Conservation (phyloP, 2,113 vertebrate genomes). For the Irena cyanogastra region DNA sequence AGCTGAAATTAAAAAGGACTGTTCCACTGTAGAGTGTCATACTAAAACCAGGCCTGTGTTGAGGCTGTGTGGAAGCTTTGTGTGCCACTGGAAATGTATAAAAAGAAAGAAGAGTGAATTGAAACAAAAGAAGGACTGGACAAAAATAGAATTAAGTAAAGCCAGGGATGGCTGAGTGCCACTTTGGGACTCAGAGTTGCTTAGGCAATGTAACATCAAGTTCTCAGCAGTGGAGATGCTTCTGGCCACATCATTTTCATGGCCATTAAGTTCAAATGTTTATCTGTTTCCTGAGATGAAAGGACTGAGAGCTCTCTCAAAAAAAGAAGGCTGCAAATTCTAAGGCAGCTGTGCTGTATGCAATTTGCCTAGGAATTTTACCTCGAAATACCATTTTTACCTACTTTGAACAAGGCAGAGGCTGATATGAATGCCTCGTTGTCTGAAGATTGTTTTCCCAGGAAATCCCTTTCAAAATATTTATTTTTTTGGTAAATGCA, state of each 20-base stretch:
- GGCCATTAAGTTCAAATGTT: constrained; percentile 38
- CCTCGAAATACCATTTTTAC: neutral
- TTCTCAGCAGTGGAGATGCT: neutral
- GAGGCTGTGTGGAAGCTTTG: neutral
- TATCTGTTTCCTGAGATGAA: constrained; percentile 16
- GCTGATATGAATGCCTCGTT: neutral
- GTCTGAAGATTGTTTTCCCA: neutral
- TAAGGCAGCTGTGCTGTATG: neutral
- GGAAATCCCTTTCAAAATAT: constrained; percentile 20
- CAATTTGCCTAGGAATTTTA: neutral
- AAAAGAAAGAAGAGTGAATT: neutral
- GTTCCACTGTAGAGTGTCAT: neutral
- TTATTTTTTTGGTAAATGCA: neutral
- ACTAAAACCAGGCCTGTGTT: neutral
- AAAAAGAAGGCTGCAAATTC: neutral
- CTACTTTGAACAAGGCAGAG: neutral
- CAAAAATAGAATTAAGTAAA: neutral
- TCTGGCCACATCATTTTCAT: constrained; percentile 18
- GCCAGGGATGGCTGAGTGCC: neutral
- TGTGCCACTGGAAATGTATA: neutral
- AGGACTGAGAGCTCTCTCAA: neutral
- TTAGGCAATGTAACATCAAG: neutral
- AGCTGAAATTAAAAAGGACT: constrained; percentile 7
- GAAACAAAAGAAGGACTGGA: neutral
- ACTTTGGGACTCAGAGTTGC: neutral